phyloP scores from a whole-genome alignment of 2,888 invertebrate genomes.

The Lasioglossum vierecki region DNA sequence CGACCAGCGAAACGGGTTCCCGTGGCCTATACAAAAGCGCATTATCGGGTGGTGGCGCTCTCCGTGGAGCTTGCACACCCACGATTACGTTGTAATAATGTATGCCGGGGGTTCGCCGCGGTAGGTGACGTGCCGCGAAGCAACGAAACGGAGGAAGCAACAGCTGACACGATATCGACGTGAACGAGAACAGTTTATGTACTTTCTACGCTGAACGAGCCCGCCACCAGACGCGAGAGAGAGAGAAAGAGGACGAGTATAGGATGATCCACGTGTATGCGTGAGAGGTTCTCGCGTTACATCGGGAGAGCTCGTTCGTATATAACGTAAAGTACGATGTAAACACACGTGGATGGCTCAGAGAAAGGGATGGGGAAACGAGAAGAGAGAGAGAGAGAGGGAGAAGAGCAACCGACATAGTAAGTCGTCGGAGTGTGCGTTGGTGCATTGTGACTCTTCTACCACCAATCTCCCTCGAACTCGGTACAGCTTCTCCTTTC shows the following conservation, averaged over 20 bases:
- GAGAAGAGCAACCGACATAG: slow-evolving; percentile 24
- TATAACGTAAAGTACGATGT: slow-evolving; percentile 66
- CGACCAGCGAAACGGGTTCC: slow-evolving; percentile 22
- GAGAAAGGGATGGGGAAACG: slow-evolving; percentile 26
- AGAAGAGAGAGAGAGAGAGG: slow-evolving; percentile 16
- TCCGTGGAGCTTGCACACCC: background rate
- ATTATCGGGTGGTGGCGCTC: slow-evolving; percentile 8
- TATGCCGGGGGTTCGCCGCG: background rate
- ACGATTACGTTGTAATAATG: slow-evolving; percentile 24
- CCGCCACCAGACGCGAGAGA: slow-evolving; percentile 30
- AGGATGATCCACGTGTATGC: slow-evolving; percentile 60
- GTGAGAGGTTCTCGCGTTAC: slow-evolving; percentile 68
- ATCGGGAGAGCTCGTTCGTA: slow-evolving; percentile 42
- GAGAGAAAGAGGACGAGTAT: background rate
- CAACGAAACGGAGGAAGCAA: slow-evolving; percentile 70
- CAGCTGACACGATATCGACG: slow-evolving; percentile 78
- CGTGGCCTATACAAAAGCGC: slow-evolving; percentile 11
- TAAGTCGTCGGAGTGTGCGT: slow-evolving; percentile 57
- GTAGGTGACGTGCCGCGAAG: slow-evolving; percentile 13
- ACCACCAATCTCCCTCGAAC: slow-evolving; percentile 26
- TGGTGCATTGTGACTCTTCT: slow-evolving; percentile 63
- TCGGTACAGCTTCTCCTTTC: slow-evolving; percentile 28
- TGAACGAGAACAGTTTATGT: slow-evolving; percentile 70
- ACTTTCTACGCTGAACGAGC: slow-evolving; percentile 61
- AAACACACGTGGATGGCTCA: slow-evolving; percentile 65